Evolutionary conservation across 2,797 vertebrate species (phyloP).

Genomic region (Delichon dasypus): DNA sequence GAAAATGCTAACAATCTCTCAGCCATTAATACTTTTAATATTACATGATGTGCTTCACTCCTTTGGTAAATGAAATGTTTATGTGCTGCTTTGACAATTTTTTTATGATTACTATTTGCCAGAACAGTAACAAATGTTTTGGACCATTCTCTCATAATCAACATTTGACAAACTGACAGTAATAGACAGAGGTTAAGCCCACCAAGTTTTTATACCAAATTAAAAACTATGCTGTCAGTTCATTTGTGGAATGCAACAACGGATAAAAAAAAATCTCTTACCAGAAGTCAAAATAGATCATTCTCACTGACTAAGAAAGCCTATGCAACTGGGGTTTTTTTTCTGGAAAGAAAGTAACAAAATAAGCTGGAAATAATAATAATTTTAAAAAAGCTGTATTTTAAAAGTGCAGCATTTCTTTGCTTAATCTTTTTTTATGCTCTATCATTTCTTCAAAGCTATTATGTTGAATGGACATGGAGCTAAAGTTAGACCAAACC

Average conservation of each 20-base stretch:
- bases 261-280: background rate
- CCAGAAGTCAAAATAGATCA: background rate
- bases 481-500: slow-evolving; percentile 90
- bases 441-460: slow-evolving; percentile 65
- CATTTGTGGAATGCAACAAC: slow-evolving; percentile 35
- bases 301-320: background rate
- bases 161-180: background rate
- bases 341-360: background rate
- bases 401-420: slow-evolving; percentile 12
- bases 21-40: background rate
- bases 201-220: background rate
- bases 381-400: background rate
- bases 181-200: background rate
- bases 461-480: slow-evolving; percentile 84
- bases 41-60: background rate
- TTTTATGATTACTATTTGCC: background rate
- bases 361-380: background rate
- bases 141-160: slow-evolving; percentile 13
- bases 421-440: background rate
- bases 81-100: background rate
- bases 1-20: background rate
- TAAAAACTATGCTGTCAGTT: background rate
- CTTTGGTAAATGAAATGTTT: background rate
- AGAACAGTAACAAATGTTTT: background rate
- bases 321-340: background rate